Conservation (phyloP, 2,888 invertebrate species). For the Mellilla xanthometata region DNA sequence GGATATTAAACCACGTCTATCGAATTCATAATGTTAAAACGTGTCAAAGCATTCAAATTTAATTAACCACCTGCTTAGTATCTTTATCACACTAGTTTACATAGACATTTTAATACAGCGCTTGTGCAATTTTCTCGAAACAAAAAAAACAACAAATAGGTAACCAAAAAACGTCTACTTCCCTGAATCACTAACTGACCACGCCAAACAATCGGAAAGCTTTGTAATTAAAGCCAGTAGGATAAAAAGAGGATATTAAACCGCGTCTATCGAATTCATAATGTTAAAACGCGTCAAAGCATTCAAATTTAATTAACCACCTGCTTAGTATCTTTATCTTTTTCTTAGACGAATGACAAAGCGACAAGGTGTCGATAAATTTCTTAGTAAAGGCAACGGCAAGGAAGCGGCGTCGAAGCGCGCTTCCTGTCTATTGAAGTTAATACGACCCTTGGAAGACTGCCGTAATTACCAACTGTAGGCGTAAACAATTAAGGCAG, state of each 20-base stretch:
- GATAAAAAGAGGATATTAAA: conserved; percentile 33
- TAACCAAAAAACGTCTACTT: conserved; percentile 31
- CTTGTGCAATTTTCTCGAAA: conserved; percentile 40
- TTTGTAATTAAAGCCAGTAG: conserved; percentile 43
- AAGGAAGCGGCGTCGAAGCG: conserved; percentile 67
- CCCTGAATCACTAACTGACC: conserved; percentile 43
- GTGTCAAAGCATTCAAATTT: conserved; percentile 55
- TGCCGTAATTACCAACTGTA: conserved; percentile 53
- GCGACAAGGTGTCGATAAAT: conserved; percentile 43
- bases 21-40: conserved; percentile 34
- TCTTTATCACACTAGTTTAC: conserved; percentile 35
- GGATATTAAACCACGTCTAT: conserved; percentile 45
- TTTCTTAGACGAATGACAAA: conserved; percentile 36
- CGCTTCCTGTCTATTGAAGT: conserved; percentile 60
- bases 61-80: conserved; percentile 32
- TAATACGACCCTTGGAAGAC: conserved; percentile 53
- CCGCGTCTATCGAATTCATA: conserved; percentile 43
- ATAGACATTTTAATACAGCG: conserved; percentile 44
- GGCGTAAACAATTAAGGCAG: conserved; percentile 51
- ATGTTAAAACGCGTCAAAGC: conserved; percentile 46
- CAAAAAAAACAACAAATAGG: conserved; percentile 31
- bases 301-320: conserved; percentile 71
- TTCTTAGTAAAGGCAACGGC: conserved; percentile 36
- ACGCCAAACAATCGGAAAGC: conserved; percentile 40
- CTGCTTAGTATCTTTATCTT: conserved; percentile 46